These are phyloP conservation scores for Monodelphis domestica DNA, from an alignment of 2,797 vertebrate genomes.

Conservation along the genomic window DNA sequence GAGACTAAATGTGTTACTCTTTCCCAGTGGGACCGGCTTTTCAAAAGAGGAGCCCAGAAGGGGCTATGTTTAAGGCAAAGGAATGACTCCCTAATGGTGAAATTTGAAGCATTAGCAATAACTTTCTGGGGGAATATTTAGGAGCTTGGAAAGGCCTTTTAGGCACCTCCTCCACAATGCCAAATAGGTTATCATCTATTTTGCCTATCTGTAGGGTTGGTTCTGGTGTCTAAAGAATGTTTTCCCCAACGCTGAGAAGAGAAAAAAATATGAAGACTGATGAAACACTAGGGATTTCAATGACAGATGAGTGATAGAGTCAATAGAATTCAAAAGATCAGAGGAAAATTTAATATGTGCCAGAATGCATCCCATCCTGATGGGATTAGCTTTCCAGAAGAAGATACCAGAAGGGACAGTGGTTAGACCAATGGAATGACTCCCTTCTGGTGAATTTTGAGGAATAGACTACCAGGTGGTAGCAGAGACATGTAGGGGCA, in stretches of 20 bases:
- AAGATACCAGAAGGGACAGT: neutral
- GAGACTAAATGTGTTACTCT: accelerated
- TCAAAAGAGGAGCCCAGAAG: neutral
- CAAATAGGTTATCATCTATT: too few relatives aligned
- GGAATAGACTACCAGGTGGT: neutral
- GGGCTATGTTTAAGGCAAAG: neutral
- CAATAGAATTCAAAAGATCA: neutral
- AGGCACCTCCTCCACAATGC: accelerated
- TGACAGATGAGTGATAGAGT: neutral
- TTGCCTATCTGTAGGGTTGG: neutral
- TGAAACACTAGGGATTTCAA: neutral
- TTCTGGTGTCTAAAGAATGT: neutral
- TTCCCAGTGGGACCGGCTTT: accelerated
- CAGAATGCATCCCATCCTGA: neutral
- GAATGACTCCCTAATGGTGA: neutral
- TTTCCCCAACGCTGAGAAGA: neutral
- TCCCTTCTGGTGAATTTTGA: neutral
- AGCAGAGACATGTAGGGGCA: neutral
- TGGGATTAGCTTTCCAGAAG: too few relatives aligned
- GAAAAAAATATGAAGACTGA: neutral
- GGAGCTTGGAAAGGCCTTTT: neutral
- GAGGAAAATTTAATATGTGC: neutral
- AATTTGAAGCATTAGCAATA: neutral
- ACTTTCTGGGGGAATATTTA: neutral
- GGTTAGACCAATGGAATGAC: neutral